These are phyloP conservation scores for Eubucco bourcierii DNA, from an alignment of 2,113 vertebrate species.

Conservation along the genomic window DNA sequence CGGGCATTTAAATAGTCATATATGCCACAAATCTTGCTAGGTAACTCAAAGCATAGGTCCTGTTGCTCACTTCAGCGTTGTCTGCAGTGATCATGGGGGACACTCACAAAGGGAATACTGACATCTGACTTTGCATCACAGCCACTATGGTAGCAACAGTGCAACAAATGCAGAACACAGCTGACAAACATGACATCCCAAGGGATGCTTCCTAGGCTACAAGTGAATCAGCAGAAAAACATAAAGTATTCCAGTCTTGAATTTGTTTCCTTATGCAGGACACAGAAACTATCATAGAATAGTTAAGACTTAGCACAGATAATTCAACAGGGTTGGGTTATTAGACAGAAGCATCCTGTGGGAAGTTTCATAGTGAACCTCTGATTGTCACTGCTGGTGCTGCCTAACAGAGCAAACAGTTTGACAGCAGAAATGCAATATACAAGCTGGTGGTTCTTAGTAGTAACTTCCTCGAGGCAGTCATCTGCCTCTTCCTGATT, in stretches of 20 bases:
- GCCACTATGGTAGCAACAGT: background rate
- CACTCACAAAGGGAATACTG: background rate
- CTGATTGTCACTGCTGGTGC: background rate
- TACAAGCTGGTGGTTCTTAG: background rate
- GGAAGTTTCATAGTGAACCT: background rate
- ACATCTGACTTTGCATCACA: background rate
- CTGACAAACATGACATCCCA: background rate
- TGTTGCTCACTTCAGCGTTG: background rate
- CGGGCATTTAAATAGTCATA: background rate
- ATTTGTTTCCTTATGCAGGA: background rate
- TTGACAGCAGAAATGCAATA: background rate
- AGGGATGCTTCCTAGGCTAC: background rate
- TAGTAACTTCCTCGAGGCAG: background rate
- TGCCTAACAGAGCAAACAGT: background rate
- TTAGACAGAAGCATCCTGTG: background rate
- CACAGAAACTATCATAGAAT: background rate
- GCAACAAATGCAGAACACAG: background rate
- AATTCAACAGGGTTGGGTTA: background rate
- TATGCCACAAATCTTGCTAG: background rate
- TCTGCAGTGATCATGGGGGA: background rate
- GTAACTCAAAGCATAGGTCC: background rate
- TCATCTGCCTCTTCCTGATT: too few relatives aligned
- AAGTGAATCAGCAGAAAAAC: background rate
- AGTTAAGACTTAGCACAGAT: background rate
- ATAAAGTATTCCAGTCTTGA: background rate